phyloP scores from a whole-genome alignment of 30 jellyfish, hydroid and myxozoan genomes.

The Hydractinia symbiolongicarpus region DNA sequence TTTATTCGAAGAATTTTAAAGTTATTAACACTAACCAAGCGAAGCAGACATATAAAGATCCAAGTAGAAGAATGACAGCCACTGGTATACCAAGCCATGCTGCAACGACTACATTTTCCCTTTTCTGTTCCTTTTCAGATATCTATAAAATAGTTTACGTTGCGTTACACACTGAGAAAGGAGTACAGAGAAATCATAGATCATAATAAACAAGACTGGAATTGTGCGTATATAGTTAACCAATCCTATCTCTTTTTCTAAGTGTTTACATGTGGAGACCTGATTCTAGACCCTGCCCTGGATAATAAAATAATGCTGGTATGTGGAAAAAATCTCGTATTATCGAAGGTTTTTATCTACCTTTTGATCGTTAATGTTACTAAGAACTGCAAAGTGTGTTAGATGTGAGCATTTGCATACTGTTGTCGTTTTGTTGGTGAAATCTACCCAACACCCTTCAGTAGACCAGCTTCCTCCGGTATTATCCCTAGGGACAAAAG shows the following conservation, averaged over 20 bases:
- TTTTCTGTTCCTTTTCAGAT: conserved; percentile 83
- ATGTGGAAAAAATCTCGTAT: too few species aligned
- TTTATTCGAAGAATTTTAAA: background rate
- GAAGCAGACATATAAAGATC: conserved; percentile 81
- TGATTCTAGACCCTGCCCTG: too few species aligned
- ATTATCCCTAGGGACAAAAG: too few species aligned
- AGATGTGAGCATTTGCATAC: conserved; percentile 89
- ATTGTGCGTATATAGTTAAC: too few species aligned
- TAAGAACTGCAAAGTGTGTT: conserved; percentile 90
- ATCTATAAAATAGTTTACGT: conserved; percentile 34
- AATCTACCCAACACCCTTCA: conserved; percentile 92
- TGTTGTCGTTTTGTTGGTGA: conserved; percentile 76
- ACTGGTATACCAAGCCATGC: conserved; percentile 96
- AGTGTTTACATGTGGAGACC: too few species aligned
- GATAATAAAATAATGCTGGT: too few species aligned
- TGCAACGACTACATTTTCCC: conserved; percentile 76
- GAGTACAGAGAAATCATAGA: background rate
- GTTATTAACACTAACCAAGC: conserved; percentile 61
- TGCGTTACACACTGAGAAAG: background rate
- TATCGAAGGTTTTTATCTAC: conserved; percentile 10
- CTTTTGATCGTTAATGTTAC: conserved; percentile 80
- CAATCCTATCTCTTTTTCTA: too few species aligned
- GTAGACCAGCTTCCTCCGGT: conserved; percentile 91
- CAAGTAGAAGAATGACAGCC: conserved; percentile 58
- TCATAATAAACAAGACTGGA: too few species aligned